These are phyloP conservation scores for Stenchaetothrips biformis DNA, from an alignment of 2,888 invertebrate genomes.

Conservation along the genomic window DNA sequence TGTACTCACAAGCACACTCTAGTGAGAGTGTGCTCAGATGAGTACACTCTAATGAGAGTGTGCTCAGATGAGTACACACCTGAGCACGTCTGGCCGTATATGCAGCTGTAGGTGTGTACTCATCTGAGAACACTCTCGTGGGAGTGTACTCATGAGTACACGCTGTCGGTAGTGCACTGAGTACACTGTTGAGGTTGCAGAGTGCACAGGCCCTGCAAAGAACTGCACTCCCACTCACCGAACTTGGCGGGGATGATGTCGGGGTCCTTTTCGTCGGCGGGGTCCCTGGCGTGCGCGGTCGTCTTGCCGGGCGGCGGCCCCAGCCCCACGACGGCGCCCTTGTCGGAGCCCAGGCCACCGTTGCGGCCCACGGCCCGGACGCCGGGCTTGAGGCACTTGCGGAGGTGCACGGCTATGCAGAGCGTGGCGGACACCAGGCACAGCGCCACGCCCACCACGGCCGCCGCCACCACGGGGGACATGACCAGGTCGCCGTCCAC, in stretches of 20 bases:
- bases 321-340: constrained; percentile 36
- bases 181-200: no score
- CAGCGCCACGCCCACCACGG: constrained; percentile 52
- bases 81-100: no score
- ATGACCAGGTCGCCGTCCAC: constrained; percentile 53
- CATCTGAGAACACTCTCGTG: no score
- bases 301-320: constrained; percentile 41
- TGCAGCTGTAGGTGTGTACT: no score
- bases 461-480: constrained; percentile 52
- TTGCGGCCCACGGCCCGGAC: constrained; percentile 41
- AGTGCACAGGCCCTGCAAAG: no score
- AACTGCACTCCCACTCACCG: constrained; percentile 49
- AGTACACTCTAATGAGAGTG: no score
- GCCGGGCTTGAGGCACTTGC: constrained; percentile 44
- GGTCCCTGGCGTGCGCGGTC: constrained; percentile 41
- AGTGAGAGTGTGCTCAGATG: no score
- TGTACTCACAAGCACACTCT: no score
- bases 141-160: no score
- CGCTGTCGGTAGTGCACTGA: no score
- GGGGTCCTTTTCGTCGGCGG: constrained; percentile 59
- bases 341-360: constrained; percentile 43
- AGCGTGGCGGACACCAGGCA: constrained; percentile 52
- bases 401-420: constrained; percentile 50
- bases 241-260: constrained; percentile 72
- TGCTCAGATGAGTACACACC: no score